Percentiles rank a stretch among this genome's conserved stretches.
phyloP scores from a whole-genome alignment of 2,888 invertebrate species.

The Lasioglossum malachurum region DNA sequence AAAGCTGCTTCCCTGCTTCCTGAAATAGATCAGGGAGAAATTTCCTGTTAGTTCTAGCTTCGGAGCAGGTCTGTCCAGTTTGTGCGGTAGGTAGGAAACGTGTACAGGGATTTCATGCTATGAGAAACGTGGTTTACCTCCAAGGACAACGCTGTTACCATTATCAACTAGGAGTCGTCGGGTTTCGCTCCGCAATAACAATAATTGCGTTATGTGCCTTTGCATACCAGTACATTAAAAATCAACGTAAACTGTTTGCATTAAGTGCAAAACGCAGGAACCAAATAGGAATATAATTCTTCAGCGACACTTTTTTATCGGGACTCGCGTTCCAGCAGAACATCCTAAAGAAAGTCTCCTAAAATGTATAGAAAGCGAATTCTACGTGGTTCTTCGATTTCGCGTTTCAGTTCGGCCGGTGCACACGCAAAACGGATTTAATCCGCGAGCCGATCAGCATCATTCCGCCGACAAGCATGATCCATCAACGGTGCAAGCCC shows the following conservation, averaged over 20 bases:
- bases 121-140: conserved; percentile 29
- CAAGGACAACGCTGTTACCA: conserved; percentile 17
- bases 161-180: neutral
- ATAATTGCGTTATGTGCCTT: neutral
- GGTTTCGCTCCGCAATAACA: neutral
- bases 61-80: conserved; percentile 60
- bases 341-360: neutral
- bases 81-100: conserved; percentile 39
- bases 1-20: conserved; percentile 97
- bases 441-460: conserved; percentile 56
- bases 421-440: conserved; percentile 20
- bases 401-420: neutral
- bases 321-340: neutral
- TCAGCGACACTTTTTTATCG: neutral
- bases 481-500: conserved; percentile 52
- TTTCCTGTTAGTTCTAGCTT: conserved; percentile 58
- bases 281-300: neutral
- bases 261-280: neutral
- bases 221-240: neutral
- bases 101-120: conserved; percentile 47
- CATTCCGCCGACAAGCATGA: conserved; percentile 47
- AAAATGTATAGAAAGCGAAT: neutral
- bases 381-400: neutral
- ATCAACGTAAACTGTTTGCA: neutral
- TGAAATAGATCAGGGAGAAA: conserved; percentile 83